These are phyloP conservation scores for Lacanobia oleracea DNA, from an alignment of 2,888 invertebrate species.

Conservation along the genomic window DNA sequence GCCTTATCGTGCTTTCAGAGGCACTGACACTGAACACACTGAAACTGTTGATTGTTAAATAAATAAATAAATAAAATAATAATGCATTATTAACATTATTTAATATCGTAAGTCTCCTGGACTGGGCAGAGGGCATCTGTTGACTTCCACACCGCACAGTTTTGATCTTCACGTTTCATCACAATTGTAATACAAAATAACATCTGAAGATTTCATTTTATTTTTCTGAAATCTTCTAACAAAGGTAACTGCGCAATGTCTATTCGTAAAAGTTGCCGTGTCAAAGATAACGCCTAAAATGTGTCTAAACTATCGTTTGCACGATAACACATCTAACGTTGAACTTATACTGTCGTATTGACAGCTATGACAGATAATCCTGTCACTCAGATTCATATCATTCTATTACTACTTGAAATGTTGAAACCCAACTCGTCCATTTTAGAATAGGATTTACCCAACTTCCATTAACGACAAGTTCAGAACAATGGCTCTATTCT, in stretches of 20 bases:
- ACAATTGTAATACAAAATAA: too few relatives aligned
- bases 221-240: background rate
- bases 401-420: slow-evolving; percentile 18
- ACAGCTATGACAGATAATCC: slow-evolving; percentile 36
- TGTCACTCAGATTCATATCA: slow-evolving; percentile 34
- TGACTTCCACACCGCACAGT: too few relatives aligned
- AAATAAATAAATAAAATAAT: too few relatives aligned
- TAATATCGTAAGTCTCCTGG: too few relatives aligned
- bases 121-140: too few relatives aligned
- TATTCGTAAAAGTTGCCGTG: slow-evolving; percentile 2
- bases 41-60: too few relatives aligned
- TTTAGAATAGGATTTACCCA: background rate
- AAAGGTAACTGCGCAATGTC: background rate
- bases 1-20: too few relatives aligned
- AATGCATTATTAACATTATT: too few relatives aligned
- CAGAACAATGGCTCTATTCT: background rate
- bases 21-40: too few relatives aligned
- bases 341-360: background rate
- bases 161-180: too few relatives aligned
- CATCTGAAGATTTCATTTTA: background rate
- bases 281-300: slow-evolving; percentile 18
- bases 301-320: slow-evolving; percentile 2
- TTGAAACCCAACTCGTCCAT: background rate
- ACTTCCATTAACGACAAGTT: slow-evolving; percentile 5
- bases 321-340: slow-evolving; percentile 21